phyloP scores from a whole-genome alignment of 2,888 invertebrate genomes.

The Aspidapion aeneum region DNA sequence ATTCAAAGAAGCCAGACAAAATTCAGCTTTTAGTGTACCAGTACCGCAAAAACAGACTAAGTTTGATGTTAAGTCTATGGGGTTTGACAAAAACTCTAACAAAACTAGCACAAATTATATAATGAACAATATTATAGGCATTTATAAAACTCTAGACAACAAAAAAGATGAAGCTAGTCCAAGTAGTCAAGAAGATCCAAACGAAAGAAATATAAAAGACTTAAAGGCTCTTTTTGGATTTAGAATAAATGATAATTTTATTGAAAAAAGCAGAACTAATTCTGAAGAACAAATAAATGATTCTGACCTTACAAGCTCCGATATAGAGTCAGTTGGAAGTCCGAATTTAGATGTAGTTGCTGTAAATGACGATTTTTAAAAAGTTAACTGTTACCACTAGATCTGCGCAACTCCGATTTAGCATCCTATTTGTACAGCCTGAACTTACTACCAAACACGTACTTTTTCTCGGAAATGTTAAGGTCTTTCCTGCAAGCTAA shows the following conservation, averaged over 20 bases:
- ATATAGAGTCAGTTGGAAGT: conserved; percentile 41
- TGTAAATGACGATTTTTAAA: conserved; percentile 35
- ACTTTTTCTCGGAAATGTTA: conserved; percentile 87
- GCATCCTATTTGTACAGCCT: conserved; percentile 85
- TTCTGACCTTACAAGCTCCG: conserved; percentile 27
- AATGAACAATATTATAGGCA: conserved; percentile 67
- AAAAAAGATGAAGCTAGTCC: conserved; percentile 15
- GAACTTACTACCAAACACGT: conserved; percentile 74
- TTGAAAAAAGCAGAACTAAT: conserved; percentile 35
- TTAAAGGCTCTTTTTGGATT: not conserved
- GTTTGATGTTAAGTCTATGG: conserved; percentile 48
- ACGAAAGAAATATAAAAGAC: conserved; percentile 5
- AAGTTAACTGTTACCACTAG: conserved; percentile 47
- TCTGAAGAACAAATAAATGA: not conserved
- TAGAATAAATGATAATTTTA: conserved; percentile 36
- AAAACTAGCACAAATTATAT: conserved; percentile 69
- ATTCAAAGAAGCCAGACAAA: conserved; percentile 53
- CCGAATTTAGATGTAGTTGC: conserved; percentile 44
- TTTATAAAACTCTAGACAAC: conserved; percentile 60
- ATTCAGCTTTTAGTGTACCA: conserved; percentile 80
- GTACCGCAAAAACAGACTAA: conserved; percentile 39
- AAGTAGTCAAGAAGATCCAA: not conserved
- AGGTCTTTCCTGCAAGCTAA: conserved; percentile 78
- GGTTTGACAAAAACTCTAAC: conserved; percentile 48
- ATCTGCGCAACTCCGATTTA: conserved; percentile 68